Base-by-base conservation (phyloP, 2,797 vertebrate genomes). In the Micropoecilia bifurca region DNA sequence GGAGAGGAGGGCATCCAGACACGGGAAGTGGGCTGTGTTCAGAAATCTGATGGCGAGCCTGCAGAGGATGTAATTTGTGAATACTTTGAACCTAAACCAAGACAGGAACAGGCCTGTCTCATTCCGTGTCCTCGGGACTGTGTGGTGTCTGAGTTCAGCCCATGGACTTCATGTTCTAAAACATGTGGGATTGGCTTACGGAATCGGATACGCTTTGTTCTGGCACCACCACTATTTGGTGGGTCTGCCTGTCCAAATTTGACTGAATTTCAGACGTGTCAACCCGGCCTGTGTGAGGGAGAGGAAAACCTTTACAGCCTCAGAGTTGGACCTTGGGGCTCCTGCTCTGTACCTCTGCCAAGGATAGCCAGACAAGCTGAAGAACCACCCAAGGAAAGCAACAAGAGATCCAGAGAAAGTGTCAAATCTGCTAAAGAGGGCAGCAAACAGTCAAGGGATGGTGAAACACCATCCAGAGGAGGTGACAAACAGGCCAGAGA, bases 1-100 rank as follows among this genome's bases (percentile, higher is more conserved):
- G 98, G 97, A 0, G 97, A 98, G 57, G 97, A 99, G 87, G 98
- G 98, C 46, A 97, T 99, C 82, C 98, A 99, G 93, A 98, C 96
- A 0, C 94, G 98, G 2, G 97, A 98, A 83, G 95, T 99, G 63
- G 94, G 91, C 20, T 99, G 98, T 10, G 89, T 98, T n/a, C 97
- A 98, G 84, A 98, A 97, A 72, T 93, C 95, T 0, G 94, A 97
- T 0, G 96, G 95, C 0, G 85, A 95, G 1, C 93, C 93, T 0
- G 97, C 97, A 0, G 94, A 99, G 53, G 98, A 99, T 9, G 95
- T 92, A 75, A 99, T 99, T 86, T 99, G 98, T 0, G 98, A 99
- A 92, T 99, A 99, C 92, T 99, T 99, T 39, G 98, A 99, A 88
- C 97, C 97, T 0, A 98, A 98, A 88, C 98, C 98, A 0, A 96